Percentiles rank a stretch among this genome's conserved stretches.
These are phyloP conservation scores for Eudorcas thomsonii DNA, from an alignment of 2,113 vertebrate species.

Conservation along the genomic window DNA sequence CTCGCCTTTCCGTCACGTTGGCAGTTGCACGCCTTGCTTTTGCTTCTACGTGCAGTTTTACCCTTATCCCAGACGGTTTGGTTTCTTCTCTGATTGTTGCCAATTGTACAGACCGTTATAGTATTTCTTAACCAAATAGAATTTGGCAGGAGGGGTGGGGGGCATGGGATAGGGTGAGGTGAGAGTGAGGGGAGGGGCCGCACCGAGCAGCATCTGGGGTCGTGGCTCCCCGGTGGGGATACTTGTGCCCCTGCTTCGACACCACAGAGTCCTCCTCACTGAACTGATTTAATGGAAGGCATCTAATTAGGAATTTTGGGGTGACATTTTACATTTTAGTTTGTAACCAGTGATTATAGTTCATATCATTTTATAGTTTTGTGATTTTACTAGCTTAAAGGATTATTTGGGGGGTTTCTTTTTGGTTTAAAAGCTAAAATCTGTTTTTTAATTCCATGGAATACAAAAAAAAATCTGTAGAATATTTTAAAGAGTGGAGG, in stretches of 20 bases:
- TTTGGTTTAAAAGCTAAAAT: not conserved
- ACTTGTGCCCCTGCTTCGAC: not conserved
- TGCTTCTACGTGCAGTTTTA: not conserved
- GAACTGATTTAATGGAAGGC: not conserved
- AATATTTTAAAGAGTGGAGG: not conserved
- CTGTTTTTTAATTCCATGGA: not conserved
- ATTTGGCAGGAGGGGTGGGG: fast-evolving
- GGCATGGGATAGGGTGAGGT: not conserved
- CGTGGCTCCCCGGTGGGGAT: not conserved
- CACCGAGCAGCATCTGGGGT: not conserved
- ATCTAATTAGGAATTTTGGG: not conserved
- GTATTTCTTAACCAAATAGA: not conserved
- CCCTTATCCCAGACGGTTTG: not conserved
- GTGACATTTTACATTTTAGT: not conserved
- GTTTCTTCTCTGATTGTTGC: not conserved
- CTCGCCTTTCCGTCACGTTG: not conserved
- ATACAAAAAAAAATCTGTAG: not conserved
- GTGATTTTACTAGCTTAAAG: not conserved
- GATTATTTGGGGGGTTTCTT: not conserved
- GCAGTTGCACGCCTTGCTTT: not conserved
- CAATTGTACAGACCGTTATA: not conserved
- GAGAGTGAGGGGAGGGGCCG: not conserved
- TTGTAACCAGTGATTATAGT: not conserved
- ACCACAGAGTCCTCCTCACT: not conserved
- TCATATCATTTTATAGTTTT: not conserved